Conservation (phyloP, 2,888 invertebrate genomes). For the Eupithecia vulgata region DNA sequence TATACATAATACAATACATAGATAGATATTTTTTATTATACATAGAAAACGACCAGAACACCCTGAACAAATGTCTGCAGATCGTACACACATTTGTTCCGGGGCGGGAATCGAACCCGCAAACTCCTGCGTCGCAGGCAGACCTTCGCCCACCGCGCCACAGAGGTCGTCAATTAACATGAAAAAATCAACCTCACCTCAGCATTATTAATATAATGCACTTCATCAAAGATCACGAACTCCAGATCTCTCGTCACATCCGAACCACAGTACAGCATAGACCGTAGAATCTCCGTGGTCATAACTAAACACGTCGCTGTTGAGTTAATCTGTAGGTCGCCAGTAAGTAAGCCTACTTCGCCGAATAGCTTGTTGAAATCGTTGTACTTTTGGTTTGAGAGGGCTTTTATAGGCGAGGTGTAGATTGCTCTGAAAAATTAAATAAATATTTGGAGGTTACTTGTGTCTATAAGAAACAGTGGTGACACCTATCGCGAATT, state of each 20-base stretch:
- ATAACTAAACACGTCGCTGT: slow-evolving; percentile 98
- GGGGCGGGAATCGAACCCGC: no score
- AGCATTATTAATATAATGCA: slow-evolving; percentile 98
- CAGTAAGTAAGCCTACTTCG: slow-evolving; percentile 96
- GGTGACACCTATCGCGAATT: not conserved
- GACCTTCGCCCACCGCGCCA: no score
- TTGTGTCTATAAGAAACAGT: not conserved
- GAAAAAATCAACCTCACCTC: slow-evolving; percentile 83
- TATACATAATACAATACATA: no score
- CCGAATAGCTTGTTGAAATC: slow-evolving; percentile 97
- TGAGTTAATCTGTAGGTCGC: slow-evolving; percentile 97
- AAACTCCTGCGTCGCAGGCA: no score
- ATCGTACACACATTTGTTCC: no score
- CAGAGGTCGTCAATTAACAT: no score
- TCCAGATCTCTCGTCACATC: slow-evolving; percentile 98
- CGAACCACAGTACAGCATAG: slow-evolving; percentile 97
- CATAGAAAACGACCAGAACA: no score
- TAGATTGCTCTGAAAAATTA: slow-evolving; percentile 90
- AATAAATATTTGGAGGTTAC: not conserved
- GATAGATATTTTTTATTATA: no score
- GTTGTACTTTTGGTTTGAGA: slow-evolving; percentile 99
- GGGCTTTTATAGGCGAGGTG: slow-evolving; percentile 99
- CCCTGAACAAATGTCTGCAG: no score
- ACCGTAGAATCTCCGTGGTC: slow-evolving; percentile 99
- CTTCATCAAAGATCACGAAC: slow-evolving; percentile 99